A percentile compares a stretch with the other conserved stretches of the same genome.
Conservation (phyloP, 2,888 invertebrate species). For the Nezara viridula region DNA sequence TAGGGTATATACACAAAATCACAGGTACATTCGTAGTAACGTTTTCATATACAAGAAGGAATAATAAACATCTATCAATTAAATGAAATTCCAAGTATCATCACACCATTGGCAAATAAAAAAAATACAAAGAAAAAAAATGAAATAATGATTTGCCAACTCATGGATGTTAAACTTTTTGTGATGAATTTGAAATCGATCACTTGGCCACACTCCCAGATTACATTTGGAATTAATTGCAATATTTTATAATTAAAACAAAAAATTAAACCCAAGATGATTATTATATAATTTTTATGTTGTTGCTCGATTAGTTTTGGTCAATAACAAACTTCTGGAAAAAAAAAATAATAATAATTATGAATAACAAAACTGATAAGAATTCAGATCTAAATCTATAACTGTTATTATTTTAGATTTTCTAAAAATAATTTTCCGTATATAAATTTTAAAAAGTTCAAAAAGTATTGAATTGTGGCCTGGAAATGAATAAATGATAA, state of each 20-base stretch:
- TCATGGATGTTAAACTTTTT: neutral
- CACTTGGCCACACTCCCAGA: slow-evolving; percentile 16
- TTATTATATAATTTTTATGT: neutral
- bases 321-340: slow-evolving; percentile 5
- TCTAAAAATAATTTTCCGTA: neutral
- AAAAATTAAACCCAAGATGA: neutral
- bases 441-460: neutral
- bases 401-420: neutral
- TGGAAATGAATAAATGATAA: neutral
- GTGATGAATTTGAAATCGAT: slow-evolving; percentile 8
- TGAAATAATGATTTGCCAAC: neutral
- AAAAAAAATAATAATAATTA: slow-evolving; percentile 9
- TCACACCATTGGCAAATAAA: slow-evolving; percentile 15
- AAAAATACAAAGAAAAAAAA: neutral
- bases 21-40: slow-evolving; percentile 54
- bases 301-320: neutral
- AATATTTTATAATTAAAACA: neutral
- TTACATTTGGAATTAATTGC: neutral
- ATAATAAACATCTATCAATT: neutral
- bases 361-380: slow-evolving; percentile 7
- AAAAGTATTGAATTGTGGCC: neutral
- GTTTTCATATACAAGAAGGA: slow-evolving; percentile 24
- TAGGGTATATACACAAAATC: slow-evolving; percentile 61
- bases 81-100: slow-evolving; percentile 6
- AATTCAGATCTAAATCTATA: neutral